These are phyloP conservation scores for Araneus ventricosus DNA, from an alignment of 1,140 invertebrate species.

Conservation along the genomic window DNA sequence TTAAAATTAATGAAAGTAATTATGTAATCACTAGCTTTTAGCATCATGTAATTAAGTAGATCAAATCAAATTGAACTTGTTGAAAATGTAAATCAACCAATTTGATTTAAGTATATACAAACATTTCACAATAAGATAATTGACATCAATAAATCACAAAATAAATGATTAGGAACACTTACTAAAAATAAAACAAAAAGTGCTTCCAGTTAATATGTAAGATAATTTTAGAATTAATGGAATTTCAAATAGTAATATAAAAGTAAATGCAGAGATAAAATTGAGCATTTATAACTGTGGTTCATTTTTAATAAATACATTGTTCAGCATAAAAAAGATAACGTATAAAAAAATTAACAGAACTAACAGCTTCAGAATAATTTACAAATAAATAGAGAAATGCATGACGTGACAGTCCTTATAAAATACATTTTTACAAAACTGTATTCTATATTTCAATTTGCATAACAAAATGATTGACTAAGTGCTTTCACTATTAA, in stretches of 20 bases:
- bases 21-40: no score
- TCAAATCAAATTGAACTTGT: no score
- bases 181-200: no score
- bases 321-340: neutral
- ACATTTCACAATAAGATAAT: no score
- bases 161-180: no score
- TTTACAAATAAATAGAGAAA: conserved; percentile 35
- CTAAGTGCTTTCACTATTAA: conserved; percentile 73
- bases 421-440: conserved; percentile 54
- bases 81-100: no score
- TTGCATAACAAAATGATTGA: conserved; percentile 20
- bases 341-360: neutral
- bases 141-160: no score
- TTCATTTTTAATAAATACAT: neutral
- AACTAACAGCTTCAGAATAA: conserved; percentile 11
- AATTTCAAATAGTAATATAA: neutral
- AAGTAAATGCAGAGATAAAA: neutral
- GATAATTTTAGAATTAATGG: neutral
- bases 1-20: no score
- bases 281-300: neutral
- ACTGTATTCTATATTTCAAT: neutral
- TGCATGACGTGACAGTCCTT: conserved; percentile 4
- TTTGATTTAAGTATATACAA: no score
- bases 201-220: no score
- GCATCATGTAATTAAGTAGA: no score